These are phyloP conservation scores for Hydrolagus colliei DNA, from an alignment of 2,797 vertebrate species.

Conservation along the genomic window DNA sequence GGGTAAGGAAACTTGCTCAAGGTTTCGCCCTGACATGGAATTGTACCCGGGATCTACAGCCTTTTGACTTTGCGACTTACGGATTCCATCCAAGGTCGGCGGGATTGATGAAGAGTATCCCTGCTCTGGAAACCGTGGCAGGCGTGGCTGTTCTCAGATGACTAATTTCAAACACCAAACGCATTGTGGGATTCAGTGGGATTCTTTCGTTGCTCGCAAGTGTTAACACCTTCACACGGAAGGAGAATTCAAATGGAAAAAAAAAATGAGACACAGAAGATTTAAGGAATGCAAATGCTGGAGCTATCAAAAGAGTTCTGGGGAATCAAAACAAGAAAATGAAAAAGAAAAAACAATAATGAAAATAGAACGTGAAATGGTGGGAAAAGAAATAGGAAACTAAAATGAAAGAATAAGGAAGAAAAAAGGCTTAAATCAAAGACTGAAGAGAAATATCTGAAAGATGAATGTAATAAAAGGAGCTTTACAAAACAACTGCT, in stretches of 20 bases:
- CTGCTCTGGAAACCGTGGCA: conserved; percentile 56
- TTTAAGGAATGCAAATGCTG: background rate
- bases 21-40: too few species aligned
- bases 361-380: background rate
- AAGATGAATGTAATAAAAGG: too few species aligned
- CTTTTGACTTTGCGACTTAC: conserved; percentile 45
- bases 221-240: conserved; percentile 53
- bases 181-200: conserved; percentile 58
- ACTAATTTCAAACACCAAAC: conserved; percentile 60
- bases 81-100: conserved; percentile 58
- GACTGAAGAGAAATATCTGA: too few species aligned
- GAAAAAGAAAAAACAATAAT: background rate
- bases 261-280: background rate
- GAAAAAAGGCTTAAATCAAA: too few species aligned
- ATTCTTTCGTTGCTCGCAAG: conserved; percentile 62
- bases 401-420: too few species aligned
- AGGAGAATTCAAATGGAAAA: background rate
- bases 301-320: too few species aligned
- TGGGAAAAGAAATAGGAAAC: too few species aligned
- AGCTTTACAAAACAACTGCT: too few species aligned
- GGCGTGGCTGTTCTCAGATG: conserved; percentile 58
- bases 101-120: conserved; percentile 61
- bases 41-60: too few species aligned
- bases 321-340: background rate
- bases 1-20: too few species aligned